A percentile compares a stretch with the other conserved stretches of the same genome.
Evolutionary conservation across 1,140 invertebrate genomes (phyloP).

Genomic region (Drosophila ironensis): DNA sequence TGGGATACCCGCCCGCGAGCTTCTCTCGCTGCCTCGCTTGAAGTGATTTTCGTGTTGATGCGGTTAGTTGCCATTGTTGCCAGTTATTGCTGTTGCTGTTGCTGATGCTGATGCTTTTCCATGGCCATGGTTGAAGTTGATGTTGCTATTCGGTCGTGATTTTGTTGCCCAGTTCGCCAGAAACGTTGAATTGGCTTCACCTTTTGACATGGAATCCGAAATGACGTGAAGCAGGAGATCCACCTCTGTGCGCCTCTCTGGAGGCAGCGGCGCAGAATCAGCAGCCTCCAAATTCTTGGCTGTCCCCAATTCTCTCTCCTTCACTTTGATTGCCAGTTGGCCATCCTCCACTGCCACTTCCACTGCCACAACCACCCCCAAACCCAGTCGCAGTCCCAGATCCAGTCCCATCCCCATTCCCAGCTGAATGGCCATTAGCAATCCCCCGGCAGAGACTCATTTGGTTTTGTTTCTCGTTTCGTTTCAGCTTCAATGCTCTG

Average conservation of each 20-base stretch:
- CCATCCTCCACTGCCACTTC: too few species aligned
- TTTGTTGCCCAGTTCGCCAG: slow-evolving; percentile 71
- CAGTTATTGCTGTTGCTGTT: slow-evolving; percentile 22
- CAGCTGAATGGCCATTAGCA: slow-evolving; percentile 1
- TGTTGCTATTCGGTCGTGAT: slow-evolving; percentile 70
- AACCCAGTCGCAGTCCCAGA: too few species aligned
- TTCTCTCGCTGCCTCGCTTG: slow-evolving; percentile 1
- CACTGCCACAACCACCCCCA: too few species aligned
- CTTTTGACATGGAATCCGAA: slow-evolving; percentile 80
- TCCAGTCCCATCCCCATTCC: slow-evolving; percentile 4
- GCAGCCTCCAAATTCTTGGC: slow-evolving; percentile 29
- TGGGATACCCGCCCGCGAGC: not conserved
- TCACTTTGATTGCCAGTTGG: slow-evolving; percentile 64
- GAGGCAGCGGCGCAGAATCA: slow-evolving; percentile 4
- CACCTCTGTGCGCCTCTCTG: slow-evolving; percentile 21
- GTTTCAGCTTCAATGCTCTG: slow-evolving; percentile 42
- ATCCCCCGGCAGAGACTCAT: slow-evolving; percentile 50
- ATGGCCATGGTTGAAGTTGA: slow-evolving; percentile 18
- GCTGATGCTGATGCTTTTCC: slow-evolving; percentile 1
- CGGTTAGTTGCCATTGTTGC: slow-evolving; percentile 36
- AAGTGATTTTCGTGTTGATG: slow-evolving; percentile 66
- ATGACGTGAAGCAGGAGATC: slow-evolving; percentile 65
- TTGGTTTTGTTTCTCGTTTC: slow-evolving; percentile 56
- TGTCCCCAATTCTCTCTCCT: slow-evolving; percentile 46
- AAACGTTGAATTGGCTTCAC: slow-evolving; percentile 78